Evolutionary conservation across 2,113 vertebrate species (phyloP).

Genomic region (zebrafish (Danio rerio)): DNA sequence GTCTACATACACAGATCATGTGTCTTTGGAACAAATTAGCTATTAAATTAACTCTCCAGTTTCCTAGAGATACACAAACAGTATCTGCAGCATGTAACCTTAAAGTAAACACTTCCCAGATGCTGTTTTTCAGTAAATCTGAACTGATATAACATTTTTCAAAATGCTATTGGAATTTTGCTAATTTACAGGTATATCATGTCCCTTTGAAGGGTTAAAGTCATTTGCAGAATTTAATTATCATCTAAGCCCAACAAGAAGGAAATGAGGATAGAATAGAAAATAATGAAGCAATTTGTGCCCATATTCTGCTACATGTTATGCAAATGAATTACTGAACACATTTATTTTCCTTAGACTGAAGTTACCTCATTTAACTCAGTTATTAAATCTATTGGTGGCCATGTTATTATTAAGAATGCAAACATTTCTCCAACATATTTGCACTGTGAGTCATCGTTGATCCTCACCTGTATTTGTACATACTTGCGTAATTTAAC

Average conservation of each 20-base stretch:
- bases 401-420: slow-evolving; percentile 10
- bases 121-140: no score
- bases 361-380: not conserved
- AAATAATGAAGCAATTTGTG: not conserved
- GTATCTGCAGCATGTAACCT: no score
- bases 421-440: not conserved
- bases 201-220: not conserved
- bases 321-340: not conserved
- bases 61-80: no score
- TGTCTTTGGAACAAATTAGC: no score
- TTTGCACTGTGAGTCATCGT: not conserved
- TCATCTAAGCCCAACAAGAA: slow-evolving; percentile 7
- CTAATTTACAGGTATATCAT: not conserved
- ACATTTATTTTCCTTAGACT: not conserved
- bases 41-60: no score
- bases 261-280: not conserved
- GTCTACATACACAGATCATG: no score
- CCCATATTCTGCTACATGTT: not conserved
- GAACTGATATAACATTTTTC: no score
- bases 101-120: no score
- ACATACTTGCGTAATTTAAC: not conserved
- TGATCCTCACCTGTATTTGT: not conserved
- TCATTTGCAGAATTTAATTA: slow-evolving; percentile 11
- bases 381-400: not conserved
- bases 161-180: not conserved